Conservation (phyloP, 2,888 invertebrate genomes). For the Scotopteryx bipunctaria region DNA sequence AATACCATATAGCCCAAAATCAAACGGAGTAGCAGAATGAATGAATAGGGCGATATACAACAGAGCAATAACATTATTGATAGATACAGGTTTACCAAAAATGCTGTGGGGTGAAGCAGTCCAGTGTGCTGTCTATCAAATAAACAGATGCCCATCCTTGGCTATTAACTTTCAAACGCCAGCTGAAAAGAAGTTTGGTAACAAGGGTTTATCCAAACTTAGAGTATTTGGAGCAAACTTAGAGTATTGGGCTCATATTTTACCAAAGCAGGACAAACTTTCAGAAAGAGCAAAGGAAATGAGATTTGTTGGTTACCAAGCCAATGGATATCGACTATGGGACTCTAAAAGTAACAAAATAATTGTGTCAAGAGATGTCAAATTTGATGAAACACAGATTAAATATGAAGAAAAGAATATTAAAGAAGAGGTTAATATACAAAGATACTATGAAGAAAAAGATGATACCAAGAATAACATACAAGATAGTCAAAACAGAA, state of each 20-base stretch:
- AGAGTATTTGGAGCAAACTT: slow-evolving; percentile 14
- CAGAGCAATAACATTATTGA: slow-evolving; percentile 2
- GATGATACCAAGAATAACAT: too few species aligned
- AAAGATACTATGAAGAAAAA: too few species aligned
- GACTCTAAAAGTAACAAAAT: slow-evolving; percentile 2
- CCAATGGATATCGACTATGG: slow-evolving; percentile 9
- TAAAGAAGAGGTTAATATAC: too few species aligned
- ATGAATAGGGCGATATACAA: slow-evolving; percentile 1
- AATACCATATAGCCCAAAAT: background rate
- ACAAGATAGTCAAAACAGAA: too few species aligned
- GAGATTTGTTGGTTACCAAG: slow-evolving; percentile 15
- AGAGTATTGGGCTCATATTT: slow-evolving; percentile 4
- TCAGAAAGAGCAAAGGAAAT: slow-evolving; percentile 10
- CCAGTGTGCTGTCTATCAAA: slow-evolving; percentile 21
- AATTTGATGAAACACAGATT: slow-evolving; percentile 28
- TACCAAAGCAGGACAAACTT: slow-evolving; percentile 13
- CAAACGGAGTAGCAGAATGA: slow-evolving; percentile 17
- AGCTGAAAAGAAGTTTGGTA: background rate
- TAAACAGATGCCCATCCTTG: slow-evolving; percentile 31
- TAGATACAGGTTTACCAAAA: slow-evolving; percentile 27
- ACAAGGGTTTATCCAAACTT: background rate
- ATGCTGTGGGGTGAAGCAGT: slow-evolving; percentile 34
- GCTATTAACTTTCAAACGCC: slow-evolving; percentile 14
- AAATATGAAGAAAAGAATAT: too few species aligned
- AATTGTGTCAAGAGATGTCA: slow-evolving; percentile 20